phyloP scores from a whole-genome alignment of 2,888 invertebrate species.

The Ischnura elegans region DNA sequence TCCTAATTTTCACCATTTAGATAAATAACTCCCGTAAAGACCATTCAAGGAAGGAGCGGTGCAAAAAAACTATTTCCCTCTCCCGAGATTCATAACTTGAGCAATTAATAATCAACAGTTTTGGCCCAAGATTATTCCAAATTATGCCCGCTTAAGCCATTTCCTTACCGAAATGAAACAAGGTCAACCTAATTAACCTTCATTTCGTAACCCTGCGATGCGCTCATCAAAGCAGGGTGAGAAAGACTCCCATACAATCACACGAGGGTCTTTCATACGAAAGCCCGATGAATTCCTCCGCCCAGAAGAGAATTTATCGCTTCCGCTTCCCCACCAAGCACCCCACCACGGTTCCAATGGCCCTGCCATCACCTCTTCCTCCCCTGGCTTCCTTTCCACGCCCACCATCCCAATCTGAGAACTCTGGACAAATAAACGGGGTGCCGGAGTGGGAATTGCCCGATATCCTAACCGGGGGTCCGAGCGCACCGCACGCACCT shows the following conservation, averaged over 20 bases:
- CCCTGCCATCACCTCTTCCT: background rate
- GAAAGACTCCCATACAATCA: background rate
- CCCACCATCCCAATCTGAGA: background rate
- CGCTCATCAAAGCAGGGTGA: background rate
- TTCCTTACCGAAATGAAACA: background rate
- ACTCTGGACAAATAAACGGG: constrained; percentile 4
- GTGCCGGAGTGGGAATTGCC: background rate
- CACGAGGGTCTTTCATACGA: background rate
- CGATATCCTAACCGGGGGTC: constrained; percentile 8
- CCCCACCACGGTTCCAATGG: background rate
- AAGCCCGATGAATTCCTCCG: constrained; percentile 17
- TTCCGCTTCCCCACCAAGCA: background rate
- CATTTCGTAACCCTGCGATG: background rate
- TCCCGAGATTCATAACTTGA: background rate
- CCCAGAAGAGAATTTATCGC: constrained; percentile 34
- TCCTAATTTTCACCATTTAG: too few relatives aligned
- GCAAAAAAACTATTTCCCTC: background rate
- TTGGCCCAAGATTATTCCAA: background rate
- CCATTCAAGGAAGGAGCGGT: background rate
- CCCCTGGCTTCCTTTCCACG: background rate
- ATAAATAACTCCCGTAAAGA: too few relatives aligned
- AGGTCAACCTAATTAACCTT: background rate
- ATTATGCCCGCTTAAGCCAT: background rate
- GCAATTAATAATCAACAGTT: background rate
- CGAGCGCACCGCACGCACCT: constrained; percentile 18